phyloP scores from a whole-genome alignment of 2,888 invertebrate species.

The Metacarcinus magister region DNA sequence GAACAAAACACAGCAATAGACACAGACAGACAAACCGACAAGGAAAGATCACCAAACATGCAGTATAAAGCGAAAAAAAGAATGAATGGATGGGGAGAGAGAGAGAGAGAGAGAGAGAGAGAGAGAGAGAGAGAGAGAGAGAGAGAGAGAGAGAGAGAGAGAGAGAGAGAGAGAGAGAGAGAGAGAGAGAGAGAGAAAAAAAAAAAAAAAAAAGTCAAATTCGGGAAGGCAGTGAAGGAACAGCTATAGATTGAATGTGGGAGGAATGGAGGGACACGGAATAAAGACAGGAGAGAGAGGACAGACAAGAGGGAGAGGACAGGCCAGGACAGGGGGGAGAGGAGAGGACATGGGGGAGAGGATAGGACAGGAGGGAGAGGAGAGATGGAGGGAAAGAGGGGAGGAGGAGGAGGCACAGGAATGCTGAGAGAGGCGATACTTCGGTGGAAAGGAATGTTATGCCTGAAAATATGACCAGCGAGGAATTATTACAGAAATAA shows the following conservation, averaged over 20 bases:
- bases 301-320: background rate
- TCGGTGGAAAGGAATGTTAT: slow-evolving; percentile 7
- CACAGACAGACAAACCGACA: background rate
- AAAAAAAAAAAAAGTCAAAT: background rate
- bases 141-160: background rate
- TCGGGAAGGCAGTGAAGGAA: background rate
- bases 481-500: background rate
- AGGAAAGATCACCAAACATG: background rate
- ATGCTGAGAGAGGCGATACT: slow-evolving; percentile 26
- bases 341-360: background rate
- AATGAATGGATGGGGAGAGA: background rate
- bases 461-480: background rate
- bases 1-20: background rate
- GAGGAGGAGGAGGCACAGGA: background rate
- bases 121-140: background rate
- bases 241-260: too few relatives aligned
- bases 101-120: slow-evolving; percentile 47
- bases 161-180: background rate
- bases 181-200: background rate
- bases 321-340: background rate
- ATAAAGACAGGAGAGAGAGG: background rate
- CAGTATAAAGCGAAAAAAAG: background rate
- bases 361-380: background rate
- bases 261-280: background rate
- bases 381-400: background rate